Percentiles rank a stretch among this genome's conserved stretches.
Conservation (phyloP, 2,888 invertebrate species). For the Drosophila niveifrons region DNA sequence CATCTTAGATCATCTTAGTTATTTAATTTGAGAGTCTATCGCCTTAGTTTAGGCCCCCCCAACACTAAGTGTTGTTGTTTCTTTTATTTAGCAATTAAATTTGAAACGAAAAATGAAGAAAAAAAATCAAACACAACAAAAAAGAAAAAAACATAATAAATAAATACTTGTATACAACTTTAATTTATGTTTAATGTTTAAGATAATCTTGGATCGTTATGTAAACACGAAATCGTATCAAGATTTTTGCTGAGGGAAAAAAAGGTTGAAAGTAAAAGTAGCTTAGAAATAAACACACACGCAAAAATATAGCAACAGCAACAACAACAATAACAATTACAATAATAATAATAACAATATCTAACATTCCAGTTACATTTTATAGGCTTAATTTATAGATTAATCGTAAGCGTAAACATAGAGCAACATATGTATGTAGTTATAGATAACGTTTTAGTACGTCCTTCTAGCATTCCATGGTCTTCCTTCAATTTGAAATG, state of each 20-base stretch:
- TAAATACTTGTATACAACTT: constrained; percentile 44
- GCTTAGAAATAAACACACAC: constrained; percentile 36
- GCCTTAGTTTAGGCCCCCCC: constrained; percentile 34
- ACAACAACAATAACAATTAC: constrained; percentile 22
- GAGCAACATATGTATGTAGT: constrained; percentile 2
- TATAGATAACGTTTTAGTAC: constrained; percentile 45
- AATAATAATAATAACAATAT: constrained; percentile 10
- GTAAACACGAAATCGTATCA: constrained; percentile 52
- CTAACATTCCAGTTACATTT: constrained; percentile 69
- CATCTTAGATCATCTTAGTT: constrained; percentile 37
- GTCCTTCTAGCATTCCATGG: constrained; percentile 73
- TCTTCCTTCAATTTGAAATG: constrained; percentile 77
- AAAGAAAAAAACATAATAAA: constrained; percentile 8
- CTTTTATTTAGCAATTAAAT: constrained; percentile 40
- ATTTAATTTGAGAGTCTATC: constrained; percentile 44
- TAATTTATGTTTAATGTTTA: constrained; percentile 69
- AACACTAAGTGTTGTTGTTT: constrained; percentile 75
- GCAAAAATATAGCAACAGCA: constrained; percentile 5
- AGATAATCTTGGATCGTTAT: constrained; percentile 62
- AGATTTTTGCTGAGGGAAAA: constrained; percentile 66
- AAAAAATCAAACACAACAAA: not conserved
- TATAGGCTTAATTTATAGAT: constrained; percentile 53
- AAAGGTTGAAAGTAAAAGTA: constrained; percentile 77
- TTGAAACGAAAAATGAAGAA: constrained; percentile 8
- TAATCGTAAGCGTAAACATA: constrained; percentile 34